These are phyloP conservation scores for Epsilonema sp. DNA, from an alignment of 2,888 invertebrate genomes.

Conservation along the genomic window DNA sequence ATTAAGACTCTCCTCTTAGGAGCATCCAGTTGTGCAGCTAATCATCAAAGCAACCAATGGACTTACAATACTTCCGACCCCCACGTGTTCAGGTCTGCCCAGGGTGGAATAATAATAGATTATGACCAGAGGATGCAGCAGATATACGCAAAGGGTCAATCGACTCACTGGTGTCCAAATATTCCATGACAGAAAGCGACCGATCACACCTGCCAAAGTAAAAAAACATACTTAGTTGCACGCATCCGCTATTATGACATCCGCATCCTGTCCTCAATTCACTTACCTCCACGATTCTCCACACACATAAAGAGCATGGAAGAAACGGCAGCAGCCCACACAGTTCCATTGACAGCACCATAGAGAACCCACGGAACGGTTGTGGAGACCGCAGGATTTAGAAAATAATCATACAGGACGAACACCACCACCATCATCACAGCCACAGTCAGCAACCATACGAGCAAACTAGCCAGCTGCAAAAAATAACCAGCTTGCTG, in stretches of 20 bases:
- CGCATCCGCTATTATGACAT: no score
- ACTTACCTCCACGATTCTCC: slow-evolving; percentile 5
- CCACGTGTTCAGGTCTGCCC: neutral
- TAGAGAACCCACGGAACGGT: no score
- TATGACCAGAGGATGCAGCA: slow-evolving; percentile 11
- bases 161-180: slow-evolving; percentile 27
- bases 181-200: slow-evolving; percentile 26
- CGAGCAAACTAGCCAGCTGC: no score
- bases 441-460: no score
- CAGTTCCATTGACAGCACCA: slow-evolving; percentile 2
- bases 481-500: no score
- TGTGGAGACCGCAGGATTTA: no score
- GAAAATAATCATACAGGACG: no score
- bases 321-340: slow-evolving; percentile 4
- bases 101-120: slow-evolving; percentile 2
- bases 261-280: neutral
- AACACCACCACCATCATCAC: no score
- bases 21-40: no score
- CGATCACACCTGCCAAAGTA: slow-evolving; percentile 20
- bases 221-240: neutral
- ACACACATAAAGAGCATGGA: slow-evolving; percentile 5
- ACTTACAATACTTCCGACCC: no score
- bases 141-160: slow-evolving; percentile 28
- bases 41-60: no score
- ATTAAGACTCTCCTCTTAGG: no score